Evolutionary conservation across 2,113 vertebrate species (phyloP).

Genomic region (Formicarius rufipectus): DNA sequence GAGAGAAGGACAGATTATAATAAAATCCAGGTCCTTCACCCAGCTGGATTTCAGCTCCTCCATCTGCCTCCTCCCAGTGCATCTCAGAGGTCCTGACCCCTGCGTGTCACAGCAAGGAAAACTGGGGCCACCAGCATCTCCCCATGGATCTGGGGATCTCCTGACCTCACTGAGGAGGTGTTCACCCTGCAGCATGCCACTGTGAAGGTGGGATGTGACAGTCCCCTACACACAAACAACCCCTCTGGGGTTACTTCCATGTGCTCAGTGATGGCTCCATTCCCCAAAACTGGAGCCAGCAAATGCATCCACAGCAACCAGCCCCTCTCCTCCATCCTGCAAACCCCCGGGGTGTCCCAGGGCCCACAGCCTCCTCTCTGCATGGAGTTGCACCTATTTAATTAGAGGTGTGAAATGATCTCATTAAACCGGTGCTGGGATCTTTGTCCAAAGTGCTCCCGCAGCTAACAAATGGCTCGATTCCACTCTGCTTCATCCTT

Average conservation of each 20-base stretch:
- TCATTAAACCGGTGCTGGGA: not conserved
- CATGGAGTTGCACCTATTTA: not conserved
- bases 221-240: not conserved
- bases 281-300: not conserved
- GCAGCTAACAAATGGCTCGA: not conserved
- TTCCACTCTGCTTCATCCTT: not conserved
- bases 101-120: not conserved
- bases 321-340: not conserved
- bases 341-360: not conserved
- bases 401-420: constrained; percentile 46
- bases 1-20: not conserved
- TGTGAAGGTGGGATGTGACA: not conserved
- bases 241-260: not conserved
- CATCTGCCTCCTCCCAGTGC: accelerated
- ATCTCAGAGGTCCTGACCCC: accelerated
- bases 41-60: not conserved
- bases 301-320: accelerated
- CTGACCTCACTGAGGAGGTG: not conserved
- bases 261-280: accelerated
- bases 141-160: not conserved
- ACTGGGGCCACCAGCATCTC: not conserved
- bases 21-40: not conserved
- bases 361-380: not conserved
- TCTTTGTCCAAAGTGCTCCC: not conserved
- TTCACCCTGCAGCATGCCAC: not conserved